Base-by-base conservation (phyloP, 2,888 invertebrate species). In the Campopleginae sp. region DNA sequence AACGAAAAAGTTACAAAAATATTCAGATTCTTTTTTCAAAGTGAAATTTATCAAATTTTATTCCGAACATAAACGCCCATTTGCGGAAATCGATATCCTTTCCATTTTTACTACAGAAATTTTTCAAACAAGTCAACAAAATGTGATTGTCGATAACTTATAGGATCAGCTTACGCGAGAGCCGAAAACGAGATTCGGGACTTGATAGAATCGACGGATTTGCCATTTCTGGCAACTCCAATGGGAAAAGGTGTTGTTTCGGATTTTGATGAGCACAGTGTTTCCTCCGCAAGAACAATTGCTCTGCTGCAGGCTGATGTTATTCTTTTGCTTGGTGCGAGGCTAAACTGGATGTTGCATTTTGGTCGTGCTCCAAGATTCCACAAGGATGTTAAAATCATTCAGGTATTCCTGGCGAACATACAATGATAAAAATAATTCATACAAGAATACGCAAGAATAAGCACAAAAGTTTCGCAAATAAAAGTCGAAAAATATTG, bases 331-430 rank as follows among this genome's bases (percentile, higher is more conserved):
- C 94, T 98, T 54, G 99, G 99, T 0, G 99, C 99, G 0, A 95
- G 99, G 54, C 95, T 99, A 23, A 99, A 99, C 94, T 99, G 99
- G 99, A 99, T 99, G 94, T 95, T 99, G 86, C 99, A 99, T 94
- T 99, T 99, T 94, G 99, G 99, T 1, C 96, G 96, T 79, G 94
- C 97, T 23, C 99, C 99, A 0, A 94, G 99, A 58, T 99, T 96
- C 94, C 95, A 96, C 23, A 95, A 96, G 0, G 95, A 97, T 91
- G 98, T 98, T 5, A 98, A 98, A 94, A 94, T 99, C 86, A 97
- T 99, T 89, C 99, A 98, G 95, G 98, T 96, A 82, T 66, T 33
- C 46, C 51, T 2, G 23, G 12, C 7, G 7, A 58, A 23, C 66
- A 46, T 19, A 0, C n/a, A 12, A 8, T n/a, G 14, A 33, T 17